Evolutionary conservation across 92 coral and sea anemone species (phyloP).

Genomic region (Bergia puertoricense): DNA sequence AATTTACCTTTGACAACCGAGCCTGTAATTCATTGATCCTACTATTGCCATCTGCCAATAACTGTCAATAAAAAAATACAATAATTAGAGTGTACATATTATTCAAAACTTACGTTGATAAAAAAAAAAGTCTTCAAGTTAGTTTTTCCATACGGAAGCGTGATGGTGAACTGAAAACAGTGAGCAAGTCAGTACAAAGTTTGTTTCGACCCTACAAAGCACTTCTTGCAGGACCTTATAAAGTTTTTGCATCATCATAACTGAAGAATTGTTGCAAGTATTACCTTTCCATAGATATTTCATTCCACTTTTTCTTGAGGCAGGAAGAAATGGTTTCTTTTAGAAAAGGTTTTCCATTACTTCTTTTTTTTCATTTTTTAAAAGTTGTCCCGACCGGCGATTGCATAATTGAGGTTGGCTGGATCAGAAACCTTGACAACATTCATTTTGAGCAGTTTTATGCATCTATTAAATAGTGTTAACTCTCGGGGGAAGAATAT

Average conservation of each 20-base stretch:
- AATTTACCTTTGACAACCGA: conserved; percentile 76
- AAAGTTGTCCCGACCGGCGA: no score
- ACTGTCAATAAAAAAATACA: conserved; percentile 37
- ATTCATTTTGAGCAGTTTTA: not conserved
- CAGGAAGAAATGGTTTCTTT: not conserved
- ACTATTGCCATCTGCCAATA: conserved; percentile 73
- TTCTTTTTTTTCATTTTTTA: no score
- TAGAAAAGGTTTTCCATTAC: no score
- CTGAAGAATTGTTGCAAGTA: not conserved
- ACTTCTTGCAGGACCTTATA: no score
- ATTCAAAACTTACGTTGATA: not conserved
- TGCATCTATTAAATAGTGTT: not conserved
- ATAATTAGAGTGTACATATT: not conserved
- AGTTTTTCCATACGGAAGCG: no score
- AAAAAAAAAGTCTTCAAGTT: no score
- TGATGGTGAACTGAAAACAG: no score
- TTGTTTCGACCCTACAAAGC: no score
- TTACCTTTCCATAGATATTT: not conserved
- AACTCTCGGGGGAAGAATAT: not conserved
- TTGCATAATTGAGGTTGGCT: not conserved
- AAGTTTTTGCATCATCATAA: not conserved
- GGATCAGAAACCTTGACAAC: not conserved
- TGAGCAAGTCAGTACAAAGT: no score
- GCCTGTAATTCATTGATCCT: conserved; percentile 79
- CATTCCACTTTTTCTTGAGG: not conserved